Evolutionary conservation across 2,797 vertebrate genomes (phyloP).

Genomic region (Cichlasoma orientale): DNA sequence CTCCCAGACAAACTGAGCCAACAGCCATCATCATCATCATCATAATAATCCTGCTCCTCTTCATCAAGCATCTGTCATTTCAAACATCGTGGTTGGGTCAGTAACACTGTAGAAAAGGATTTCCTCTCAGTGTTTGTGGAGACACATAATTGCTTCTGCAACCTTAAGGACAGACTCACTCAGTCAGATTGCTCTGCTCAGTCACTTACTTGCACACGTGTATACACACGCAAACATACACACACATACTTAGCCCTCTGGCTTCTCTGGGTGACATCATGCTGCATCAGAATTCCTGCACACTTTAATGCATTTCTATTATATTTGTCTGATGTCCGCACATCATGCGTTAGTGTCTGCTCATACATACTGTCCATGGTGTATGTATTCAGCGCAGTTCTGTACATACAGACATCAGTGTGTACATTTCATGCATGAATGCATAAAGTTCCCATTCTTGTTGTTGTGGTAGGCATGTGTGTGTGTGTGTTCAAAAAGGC

Average conservation of each 20-base stretch:
- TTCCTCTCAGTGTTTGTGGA: constrained; percentile 23
- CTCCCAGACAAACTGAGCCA: constrained; percentile 67
- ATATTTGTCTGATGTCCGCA: constrained; percentile 68
- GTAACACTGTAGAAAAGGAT: constrained; percentile 5
- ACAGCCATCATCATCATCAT: constrained; percentile 43
- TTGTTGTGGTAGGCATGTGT: constrained; percentile 27
- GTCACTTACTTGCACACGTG: constrained; percentile 11
- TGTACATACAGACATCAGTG: constrained; percentile 72
- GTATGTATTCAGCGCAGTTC: constrained; percentile 75
- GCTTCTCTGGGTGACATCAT: constrained; percentile 65
- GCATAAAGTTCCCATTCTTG: constrained; percentile 56
- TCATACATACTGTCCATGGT: constrained; percentile 72
- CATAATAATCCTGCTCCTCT: constrained; percentile 38
- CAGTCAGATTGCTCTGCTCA: constrained; percentile 42
- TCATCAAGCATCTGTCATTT: constrained; percentile 32
- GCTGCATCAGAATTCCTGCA: constrained; percentile 64
- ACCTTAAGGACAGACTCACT: constrained; percentile 34
- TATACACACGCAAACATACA: constrained; percentile 12
- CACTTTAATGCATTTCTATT: constrained; percentile 67
- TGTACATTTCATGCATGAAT: constrained; percentile 74
- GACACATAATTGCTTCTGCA: constrained; percentile 40
- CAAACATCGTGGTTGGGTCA: constrained; percentile 13
- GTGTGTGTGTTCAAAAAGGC: constrained; percentile 31
- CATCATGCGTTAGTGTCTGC: constrained; percentile 71
- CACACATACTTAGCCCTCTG: constrained; percentile 15